These are phyloP conservation scores for Adelognathus sp. DNA, from an alignment of 2,888 invertebrate genomes.

Conservation along the genomic window DNA sequence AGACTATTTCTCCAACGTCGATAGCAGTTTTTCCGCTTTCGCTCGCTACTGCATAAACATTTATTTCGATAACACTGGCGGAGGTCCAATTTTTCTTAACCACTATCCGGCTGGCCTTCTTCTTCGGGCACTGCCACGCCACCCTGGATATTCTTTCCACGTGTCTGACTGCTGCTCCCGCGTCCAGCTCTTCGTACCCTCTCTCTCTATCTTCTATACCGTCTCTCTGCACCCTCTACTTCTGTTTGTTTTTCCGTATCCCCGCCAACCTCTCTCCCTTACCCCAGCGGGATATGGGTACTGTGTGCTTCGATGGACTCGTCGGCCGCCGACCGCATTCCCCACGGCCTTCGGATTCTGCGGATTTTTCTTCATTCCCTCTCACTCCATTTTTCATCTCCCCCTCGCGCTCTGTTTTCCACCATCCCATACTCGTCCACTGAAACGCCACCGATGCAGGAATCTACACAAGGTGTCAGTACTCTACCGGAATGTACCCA, in stretches of 20 bases:
- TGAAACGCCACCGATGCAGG: background rate
- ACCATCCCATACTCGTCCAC: background rate
- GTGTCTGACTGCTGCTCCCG: conserved; percentile 43
- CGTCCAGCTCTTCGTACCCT: background rate
- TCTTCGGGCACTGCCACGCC: conserved; percentile 10
- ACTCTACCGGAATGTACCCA: conserved; percentile 12
- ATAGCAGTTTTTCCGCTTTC: conserved; percentile 37
- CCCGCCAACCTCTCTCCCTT: background rate
- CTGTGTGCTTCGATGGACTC: conserved; percentile 41
- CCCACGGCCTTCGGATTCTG: conserved; percentile 7
- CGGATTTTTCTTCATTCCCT: conserved; percentile 42
- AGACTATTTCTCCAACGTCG: conserved; percentile 34
- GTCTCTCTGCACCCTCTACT: conserved; percentile 9
- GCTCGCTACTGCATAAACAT: conserved; percentile 54
- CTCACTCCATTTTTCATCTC: background rate
- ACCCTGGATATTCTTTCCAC: conserved; percentile 53
- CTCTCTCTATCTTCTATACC: conserved; percentile 14
- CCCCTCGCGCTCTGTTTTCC: background rate
- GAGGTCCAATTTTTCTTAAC: conserved; percentile 51
- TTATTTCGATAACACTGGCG: conserved; percentile 57
- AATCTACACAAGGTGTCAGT: background rate
- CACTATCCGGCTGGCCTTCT: conserved; percentile 17
- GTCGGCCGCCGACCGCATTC: conserved; percentile 6
- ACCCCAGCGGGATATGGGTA: conserved; percentile 30
- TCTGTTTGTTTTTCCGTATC: conserved; percentile 47